A percentile compares a stretch with the other conserved stretches of the same genome.
Conservation (phyloP, 2,888 invertebrate genomes). For the Phaonia tiefii region DNA sequence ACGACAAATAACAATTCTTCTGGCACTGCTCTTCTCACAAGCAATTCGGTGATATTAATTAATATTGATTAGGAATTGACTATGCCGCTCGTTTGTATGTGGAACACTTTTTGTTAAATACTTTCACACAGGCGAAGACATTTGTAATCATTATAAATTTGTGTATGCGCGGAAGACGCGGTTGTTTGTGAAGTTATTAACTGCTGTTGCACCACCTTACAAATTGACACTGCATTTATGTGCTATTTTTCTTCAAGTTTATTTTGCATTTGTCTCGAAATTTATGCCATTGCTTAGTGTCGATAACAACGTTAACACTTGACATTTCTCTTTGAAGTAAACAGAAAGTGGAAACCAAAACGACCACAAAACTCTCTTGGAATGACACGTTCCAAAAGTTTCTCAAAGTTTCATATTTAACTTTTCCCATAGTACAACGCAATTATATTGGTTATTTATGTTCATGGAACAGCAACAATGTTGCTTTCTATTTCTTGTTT, state of each 20-base stretch:
- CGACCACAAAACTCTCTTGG: constrained; percentile 19
- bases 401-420: neutral
- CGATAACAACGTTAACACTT: constrained; percentile 15
- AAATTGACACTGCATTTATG: constrained; percentile 56
- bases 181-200: constrained; percentile 38
- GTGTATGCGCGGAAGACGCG: no score
- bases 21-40: no score
- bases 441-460: no score
- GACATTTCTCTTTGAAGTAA: constrained; percentile 38
- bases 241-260: constrained; percentile 49
- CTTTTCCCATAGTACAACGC: neutral
- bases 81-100: no score
- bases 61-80: neutral
- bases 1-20: no score
- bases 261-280: constrained; percentile 8
- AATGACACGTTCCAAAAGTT: constrained; percentile 61
- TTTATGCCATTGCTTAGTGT: neutral
- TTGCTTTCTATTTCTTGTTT: constrained; percentile 22
- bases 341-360: constrained; percentile 9
- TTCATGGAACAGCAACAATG: neutral
- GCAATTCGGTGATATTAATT: neutral
- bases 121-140: neutral
- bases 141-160: no score
- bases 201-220: constrained; percentile 44
- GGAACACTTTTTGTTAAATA: neutral